Base-by-base conservation (phyloP, 2,797 vertebrate genomes). In the Chelonia mydas region DNA sequence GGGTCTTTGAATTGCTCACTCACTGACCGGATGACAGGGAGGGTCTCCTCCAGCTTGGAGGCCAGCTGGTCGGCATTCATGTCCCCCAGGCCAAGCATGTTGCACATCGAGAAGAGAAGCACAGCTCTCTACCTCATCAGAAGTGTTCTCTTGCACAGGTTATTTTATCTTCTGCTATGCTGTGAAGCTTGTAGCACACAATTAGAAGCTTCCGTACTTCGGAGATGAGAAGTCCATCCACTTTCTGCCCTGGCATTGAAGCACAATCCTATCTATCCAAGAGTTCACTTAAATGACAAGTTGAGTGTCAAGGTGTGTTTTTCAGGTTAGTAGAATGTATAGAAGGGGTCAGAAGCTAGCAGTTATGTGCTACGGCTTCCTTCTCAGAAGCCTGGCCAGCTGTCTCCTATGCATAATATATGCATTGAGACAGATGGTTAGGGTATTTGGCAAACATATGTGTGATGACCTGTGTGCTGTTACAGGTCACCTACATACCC, bases 1-100 rank as follows among this genome's bases (percentile, higher is more conserved):
- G 99, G 99, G 93, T 99, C 99, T 97, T 99, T 99, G 97, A 99
- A 99, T 97, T 99, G 99, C 95, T 99, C 99, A 2, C 99, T 99
- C 98, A 99, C 99, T 0, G 99, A 99, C 94, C 99, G 99, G 97
- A 99, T 99, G 90, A 99, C 99, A 0, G 99, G 99, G 61, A 99
- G 98, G 0, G 99, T 99, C 98, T 99, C 99, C 82, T 99, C 99
- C 13, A 99, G 98, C 96, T 99, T 99, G 68, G 99, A 99, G 1
- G 99, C 99, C 91, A 99, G 97, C 92, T 99, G 99, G 97, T 99
- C 99, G 2, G 99, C 99, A 0, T 99, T 99, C 99, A 99, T 99
- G 97, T 99, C 99, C 0, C 99, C 99, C 82, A 99, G 98, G 4
- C 99, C 99, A 77, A 99, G 98, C 99, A 99, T 99, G 98, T 99